Conservation (phyloP, 2,888 invertebrate species). For the Drosophila acutilabella region DNA sequence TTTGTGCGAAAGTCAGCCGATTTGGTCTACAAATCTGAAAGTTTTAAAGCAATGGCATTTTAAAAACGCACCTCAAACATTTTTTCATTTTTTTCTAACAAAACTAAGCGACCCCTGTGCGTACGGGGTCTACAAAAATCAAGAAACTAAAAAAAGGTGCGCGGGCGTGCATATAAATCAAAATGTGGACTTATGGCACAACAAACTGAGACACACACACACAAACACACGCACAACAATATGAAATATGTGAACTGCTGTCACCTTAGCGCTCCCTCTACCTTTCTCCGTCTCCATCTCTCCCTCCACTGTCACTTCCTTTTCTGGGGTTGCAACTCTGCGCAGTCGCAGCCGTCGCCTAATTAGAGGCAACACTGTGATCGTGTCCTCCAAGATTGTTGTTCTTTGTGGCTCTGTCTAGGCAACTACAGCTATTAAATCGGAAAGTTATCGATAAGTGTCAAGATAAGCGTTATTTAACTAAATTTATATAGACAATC, state of each 20-base stretch:
- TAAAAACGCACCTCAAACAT: too few relatives aligned
- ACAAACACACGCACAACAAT: slow-evolving; percentile 12
- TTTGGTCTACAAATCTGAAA: too few relatives aligned
- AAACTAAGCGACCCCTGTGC: too few relatives aligned
- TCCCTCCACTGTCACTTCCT: slow-evolving; percentile 37
- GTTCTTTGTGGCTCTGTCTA: slow-evolving; percentile 44
- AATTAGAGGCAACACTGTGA: slow-evolving; percentile 41
- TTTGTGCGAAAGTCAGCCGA: too few relatives aligned
- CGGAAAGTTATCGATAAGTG: slow-evolving; percentile 1
- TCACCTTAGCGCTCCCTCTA: background rate
- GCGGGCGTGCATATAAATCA: slow-evolving; percentile 84
- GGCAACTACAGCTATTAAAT: background rate
- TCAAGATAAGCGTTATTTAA: too few relatives aligned
- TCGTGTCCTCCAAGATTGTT: slow-evolving; percentile 1
- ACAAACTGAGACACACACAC: slow-evolving; percentile 14
- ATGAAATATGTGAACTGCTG: slow-evolving; percentile 49
- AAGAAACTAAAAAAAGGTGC: slow-evolving; percentile 58
- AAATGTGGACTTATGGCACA: slow-evolving; percentile 79
- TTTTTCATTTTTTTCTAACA: too few relatives aligned
- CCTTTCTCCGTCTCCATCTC: background rate
- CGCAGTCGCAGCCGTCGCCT: slow-evolving; percentile 50
- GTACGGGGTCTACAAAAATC: slow-evolving; percentile 30
- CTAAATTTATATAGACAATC: too few relatives aligned
- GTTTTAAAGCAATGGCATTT: too few relatives aligned
- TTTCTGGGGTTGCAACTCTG: slow-evolving; percentile 50